Percentiles rank a stretch among this genome's conserved stretches.
Conservation (phyloP, 2,113 vertebrate species). For the Aspidoscelis tigris region DNA sequence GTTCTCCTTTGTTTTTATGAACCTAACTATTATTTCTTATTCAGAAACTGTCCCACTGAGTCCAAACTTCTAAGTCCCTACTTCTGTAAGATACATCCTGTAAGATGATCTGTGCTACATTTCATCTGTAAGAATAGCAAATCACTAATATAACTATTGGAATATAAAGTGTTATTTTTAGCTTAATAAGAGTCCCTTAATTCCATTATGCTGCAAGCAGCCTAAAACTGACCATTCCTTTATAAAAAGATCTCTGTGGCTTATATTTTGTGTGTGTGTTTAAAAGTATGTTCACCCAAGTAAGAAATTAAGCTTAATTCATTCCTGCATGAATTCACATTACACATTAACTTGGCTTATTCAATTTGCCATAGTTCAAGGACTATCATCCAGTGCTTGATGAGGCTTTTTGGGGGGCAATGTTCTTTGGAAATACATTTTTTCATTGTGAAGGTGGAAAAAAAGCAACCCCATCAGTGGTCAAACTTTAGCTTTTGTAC, state of each 20-base stretch:
- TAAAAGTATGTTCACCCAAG: neutral
- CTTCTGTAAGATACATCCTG: neutral
- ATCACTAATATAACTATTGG: constrained; percentile 37
- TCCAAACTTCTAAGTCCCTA: too few species aligned
- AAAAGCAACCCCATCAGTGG: neutral
- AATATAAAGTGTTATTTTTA: constrained; percentile 12
- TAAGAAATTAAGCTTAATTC: neutral
- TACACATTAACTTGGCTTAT: neutral
- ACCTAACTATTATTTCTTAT: too few species aligned
- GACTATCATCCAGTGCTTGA: neutral
- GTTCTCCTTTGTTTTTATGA: neutral
- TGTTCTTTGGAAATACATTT: constrained; percentile 42
- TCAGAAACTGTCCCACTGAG: too few species aligned
- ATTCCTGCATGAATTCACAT: neutral
- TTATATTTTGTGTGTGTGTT: neutral
- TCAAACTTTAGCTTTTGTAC: constrained; percentile 14
- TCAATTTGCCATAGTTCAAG: neutral
- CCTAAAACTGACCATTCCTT: constrained; percentile 31
- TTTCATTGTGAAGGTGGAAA: constrained; percentile 28
- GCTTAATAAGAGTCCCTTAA: neutral
- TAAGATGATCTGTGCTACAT: neutral
- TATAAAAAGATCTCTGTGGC: constrained; percentile 19
- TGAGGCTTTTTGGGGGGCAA: neutral
- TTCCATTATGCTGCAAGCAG: constrained; percentile 14
- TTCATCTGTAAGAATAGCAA: constrained; percentile 42